Evolutionary conservation across 2,888 invertebrate genomes (phyloP), one percentile per base, ranked within the genome.

Genomic region (Leucophenga maculata): DNA sequence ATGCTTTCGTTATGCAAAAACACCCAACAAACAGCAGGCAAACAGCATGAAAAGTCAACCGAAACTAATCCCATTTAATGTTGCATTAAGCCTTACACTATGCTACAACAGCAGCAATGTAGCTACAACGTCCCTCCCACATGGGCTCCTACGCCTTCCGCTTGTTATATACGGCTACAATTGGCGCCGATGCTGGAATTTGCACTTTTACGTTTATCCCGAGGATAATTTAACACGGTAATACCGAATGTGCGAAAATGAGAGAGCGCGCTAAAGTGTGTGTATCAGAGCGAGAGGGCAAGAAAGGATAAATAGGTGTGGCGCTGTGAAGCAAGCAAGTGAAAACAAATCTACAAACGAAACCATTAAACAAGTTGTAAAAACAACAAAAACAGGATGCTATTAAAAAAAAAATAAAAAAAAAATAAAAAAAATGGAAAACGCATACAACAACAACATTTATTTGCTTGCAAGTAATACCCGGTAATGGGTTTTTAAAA

Each of bases 391-490:
- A 16, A 16, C 52, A 52, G 14, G 18, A 52, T 18, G 39, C 39
- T 39, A 1, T 11, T 11, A 39, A 39, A 39, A 39, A 39, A 39
- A 39, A 72, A 72, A 71, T 69, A 50, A 67, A 44, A 32, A 72
- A 68, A 65, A 26, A n/a, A 9, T 16, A 16, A 50, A 3, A 2
- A 26, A 50, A 50, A 67, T 32, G 8, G 1, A 26, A 39, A 39
- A 39, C 39, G 39, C 11, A 39, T 39, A 39, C 39, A 75, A 72
- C 31, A 69, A 74, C 68, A 75, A 72, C 77, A 79, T 77, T 82
- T 83, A 83, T 80, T 80, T 80, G 80, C 80, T 80, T 80, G 78
- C 74, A 75, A 80, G 82, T 80, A 80, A 83, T 82, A 79, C 82
- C 9, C 77, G 80, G 80, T 80, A 80, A 80, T 80, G 80, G 80